phyloP scores from a whole-genome alignment of 2,113 vertebrate species.

The Oophaga pumilio region DNA sequence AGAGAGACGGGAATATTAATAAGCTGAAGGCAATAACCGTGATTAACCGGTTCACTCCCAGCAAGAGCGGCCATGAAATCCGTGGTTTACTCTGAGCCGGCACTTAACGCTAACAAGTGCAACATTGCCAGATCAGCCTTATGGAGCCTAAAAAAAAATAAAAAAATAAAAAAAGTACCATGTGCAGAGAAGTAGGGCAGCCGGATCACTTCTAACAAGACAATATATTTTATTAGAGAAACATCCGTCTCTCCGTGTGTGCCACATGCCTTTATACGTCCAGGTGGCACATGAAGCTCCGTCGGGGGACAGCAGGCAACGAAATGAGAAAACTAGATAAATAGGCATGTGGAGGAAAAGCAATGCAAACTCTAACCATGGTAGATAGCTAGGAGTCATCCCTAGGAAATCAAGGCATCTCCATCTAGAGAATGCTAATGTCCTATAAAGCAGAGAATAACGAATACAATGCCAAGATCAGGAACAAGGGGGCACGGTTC shows the following conservation, averaged over 20 bases:
- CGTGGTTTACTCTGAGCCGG: background rate
- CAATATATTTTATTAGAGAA: background rate
- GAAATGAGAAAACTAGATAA: background rate
- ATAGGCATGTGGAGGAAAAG: background rate
- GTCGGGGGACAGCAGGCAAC: background rate
- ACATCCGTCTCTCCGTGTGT: background rate
- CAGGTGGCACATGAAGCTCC: background rate
- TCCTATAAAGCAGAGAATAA: background rate
- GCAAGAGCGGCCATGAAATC: background rate
- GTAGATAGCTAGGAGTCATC: background rate
- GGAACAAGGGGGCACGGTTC: background rate
- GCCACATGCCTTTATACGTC: background rate
- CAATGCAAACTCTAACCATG: background rate
- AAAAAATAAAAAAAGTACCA: background rate
- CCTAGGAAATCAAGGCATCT: too few species aligned
- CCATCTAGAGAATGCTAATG: background rate
- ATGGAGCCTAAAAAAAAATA: background rate
- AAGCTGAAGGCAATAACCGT: slow-evolving; percentile 10
- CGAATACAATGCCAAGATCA: background rate
- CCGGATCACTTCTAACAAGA: background rate
- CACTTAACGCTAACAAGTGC: background rate
- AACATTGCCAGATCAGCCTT: background rate
- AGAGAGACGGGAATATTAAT: slow-evolving; percentile 51
- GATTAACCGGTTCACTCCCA: slow-evolving; percentile 1
- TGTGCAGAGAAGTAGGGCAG: background rate